Evolutionary conservation across 2,797 vertebrate species (phyloP).

Genomic region (Trematomus bernacchii): DNA sequence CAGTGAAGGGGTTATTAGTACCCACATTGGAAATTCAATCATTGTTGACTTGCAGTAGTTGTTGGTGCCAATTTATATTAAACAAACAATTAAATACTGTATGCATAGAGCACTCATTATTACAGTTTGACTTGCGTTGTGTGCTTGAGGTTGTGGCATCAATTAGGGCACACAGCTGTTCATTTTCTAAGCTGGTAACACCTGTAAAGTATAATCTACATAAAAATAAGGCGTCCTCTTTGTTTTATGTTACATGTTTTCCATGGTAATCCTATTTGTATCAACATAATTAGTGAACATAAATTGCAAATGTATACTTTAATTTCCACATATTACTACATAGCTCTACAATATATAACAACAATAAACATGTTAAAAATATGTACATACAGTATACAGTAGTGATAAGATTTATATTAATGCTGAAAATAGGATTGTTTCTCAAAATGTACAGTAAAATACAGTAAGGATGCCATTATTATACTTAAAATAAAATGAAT

Average conservation of each 20-base stretch:
- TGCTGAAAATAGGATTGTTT: no score
- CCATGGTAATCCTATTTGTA: not conserved
- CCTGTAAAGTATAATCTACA: not conserved
- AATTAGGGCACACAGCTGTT: slow-evolving; percentile 29
- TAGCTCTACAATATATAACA: no score
- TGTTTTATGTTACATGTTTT: not conserved
- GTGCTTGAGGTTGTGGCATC: not conserved
- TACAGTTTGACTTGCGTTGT: not conserved
- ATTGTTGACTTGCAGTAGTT: not conserved
- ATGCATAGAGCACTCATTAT: not conserved
- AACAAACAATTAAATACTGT: not conserved
- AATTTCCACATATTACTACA: no score
- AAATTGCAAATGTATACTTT: no score
- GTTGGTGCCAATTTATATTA: slow-evolving; percentile 13
- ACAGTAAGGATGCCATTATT: no score
- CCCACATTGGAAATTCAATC: not conserved
- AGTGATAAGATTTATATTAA: no score
- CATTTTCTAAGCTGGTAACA: slow-evolving; percentile 16
- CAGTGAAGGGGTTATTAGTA: not conserved
- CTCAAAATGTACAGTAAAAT: no score
- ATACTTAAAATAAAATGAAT: no score
- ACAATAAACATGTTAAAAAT: no score
- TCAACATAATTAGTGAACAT: no score
- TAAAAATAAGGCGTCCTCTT: slow-evolving; percentile 1
- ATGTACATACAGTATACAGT: no score